These are phyloP conservation scores for Congeria kusceri DNA, from an alignment of 2,888 invertebrate genomes.

Conservation along the genomic window DNA sequence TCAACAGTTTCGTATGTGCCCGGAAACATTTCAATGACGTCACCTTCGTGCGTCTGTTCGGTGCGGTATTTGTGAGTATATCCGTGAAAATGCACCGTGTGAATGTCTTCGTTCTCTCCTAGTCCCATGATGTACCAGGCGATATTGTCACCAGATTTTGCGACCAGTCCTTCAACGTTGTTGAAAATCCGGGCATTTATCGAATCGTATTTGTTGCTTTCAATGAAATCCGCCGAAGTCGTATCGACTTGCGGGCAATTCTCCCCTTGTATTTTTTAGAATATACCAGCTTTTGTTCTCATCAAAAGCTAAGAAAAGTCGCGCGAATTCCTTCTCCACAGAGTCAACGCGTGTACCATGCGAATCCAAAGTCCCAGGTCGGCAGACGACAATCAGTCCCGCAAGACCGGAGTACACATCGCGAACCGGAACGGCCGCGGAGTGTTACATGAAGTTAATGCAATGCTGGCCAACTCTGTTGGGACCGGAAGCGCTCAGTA, in stretches of 20 bases:
- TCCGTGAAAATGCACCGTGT: slow-evolving; percentile 71
- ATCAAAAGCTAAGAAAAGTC: slow-evolving; percentile 75
- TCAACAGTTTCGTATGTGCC: slow-evolving; percentile 64
- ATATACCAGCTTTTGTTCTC: slow-evolving; percentile 79
- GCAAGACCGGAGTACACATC: slow-evolving; percentile 72
- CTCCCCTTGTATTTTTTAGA: slow-evolving; percentile 71
- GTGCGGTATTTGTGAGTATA: slow-evolving; percentile 64
- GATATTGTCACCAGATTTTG: slow-evolving; percentile 59
- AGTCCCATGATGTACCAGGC: slow-evolving; percentile 73
- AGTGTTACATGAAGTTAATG: slow-evolving; percentile 75
- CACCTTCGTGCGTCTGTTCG: slow-evolving; percentile 47
- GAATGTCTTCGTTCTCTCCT: slow-evolving; percentile 66
- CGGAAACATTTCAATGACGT: slow-evolving; percentile 72
- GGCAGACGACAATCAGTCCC: slow-evolving; percentile 71
- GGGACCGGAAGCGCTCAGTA: slow-evolving; percentile 70
- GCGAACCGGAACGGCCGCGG: slow-evolving; percentile 68
- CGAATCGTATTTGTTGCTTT: slow-evolving; percentile 70
- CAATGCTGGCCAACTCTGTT: slow-evolving; percentile 71
- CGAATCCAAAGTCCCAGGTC: slow-evolving; percentile 53
- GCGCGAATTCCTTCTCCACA: slow-evolving; percentile 75
- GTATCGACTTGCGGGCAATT: slow-evolving; percentile 60
- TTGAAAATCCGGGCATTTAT: slow-evolving; percentile 72
- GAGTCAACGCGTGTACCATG: slow-evolving; percentile 55
- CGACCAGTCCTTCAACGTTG: slow-evolving; percentile 64
- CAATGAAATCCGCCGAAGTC: slow-evolving; percentile 51